phyloP scores from a whole-genome alignment of 2,888 invertebrate genomes.

The Adela reaumurella region DNA sequence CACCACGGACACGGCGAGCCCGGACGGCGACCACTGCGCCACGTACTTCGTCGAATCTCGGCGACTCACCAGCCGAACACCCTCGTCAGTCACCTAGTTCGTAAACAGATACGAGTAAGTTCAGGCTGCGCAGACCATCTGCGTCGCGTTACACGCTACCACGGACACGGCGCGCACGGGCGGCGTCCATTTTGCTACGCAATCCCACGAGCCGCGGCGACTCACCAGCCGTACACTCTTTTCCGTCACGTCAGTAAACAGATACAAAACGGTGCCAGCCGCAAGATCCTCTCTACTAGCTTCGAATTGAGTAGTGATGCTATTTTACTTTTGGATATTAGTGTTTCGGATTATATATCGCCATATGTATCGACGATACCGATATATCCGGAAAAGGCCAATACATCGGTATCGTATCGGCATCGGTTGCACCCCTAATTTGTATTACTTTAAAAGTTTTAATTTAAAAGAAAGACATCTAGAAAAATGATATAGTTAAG shows the following conservation, averaged over 20 bases:
- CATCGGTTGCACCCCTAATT: too few species aligned
- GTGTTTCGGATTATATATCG: too few species aligned
- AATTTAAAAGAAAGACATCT: too few species aligned
- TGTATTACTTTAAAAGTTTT: too few species aligned
- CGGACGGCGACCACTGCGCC: conserved; percentile 42
- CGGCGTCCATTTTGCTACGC: conserved; percentile 46
- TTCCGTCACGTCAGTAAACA: conserved; percentile 47
- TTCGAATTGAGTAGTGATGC: too few species aligned
- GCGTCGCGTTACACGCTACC: conserved; percentile 74
- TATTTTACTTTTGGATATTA: too few species aligned
- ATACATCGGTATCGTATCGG: too few species aligned
- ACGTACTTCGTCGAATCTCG: conserved; percentile 28
- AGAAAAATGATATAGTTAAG: too few species aligned
- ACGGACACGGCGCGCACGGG: conserved; percentile 73
- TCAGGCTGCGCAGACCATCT: conserved; percentile 84
- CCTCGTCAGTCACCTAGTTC: conserved; percentile 54
- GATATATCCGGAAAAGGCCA: too few species aligned
- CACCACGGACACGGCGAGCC: conserved; percentile 80
- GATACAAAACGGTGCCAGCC: too few species aligned
- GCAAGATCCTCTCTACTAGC: too few species aligned
- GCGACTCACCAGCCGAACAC: conserved; percentile 27
- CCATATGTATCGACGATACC: too few species aligned
- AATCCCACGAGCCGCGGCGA: conserved; percentile 21
- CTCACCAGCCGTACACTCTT: conserved; percentile 34
- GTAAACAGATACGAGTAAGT: conserved; percentile 76